Conservation (phyloP, 1,140 invertebrate species). For the Tetramorium alpestre region DNA sequence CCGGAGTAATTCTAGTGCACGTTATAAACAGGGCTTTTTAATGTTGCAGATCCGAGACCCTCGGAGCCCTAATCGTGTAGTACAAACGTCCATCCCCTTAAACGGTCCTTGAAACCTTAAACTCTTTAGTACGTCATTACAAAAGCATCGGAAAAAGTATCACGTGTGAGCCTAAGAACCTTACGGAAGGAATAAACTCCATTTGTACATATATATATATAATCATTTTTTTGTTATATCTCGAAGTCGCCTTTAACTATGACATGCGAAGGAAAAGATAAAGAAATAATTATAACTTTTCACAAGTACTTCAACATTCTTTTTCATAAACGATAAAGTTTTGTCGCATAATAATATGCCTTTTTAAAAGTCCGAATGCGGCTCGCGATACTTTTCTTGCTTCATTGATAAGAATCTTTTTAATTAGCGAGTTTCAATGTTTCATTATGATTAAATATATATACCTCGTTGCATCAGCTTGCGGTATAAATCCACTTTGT, state of each 20-base stretch:
- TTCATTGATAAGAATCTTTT: constrained; percentile 25
- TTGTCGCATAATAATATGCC: background rate
- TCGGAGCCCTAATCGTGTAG: constrained; percentile 31
- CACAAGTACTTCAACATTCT: background rate
- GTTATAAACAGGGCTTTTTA: constrained; percentile 66
- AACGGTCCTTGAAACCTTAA: constrained; percentile 18
- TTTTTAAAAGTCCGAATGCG: background rate
- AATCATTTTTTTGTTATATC: background rate
- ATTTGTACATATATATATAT: background rate
- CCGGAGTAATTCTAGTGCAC: constrained; percentile 63
- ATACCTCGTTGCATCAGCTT: background rate
- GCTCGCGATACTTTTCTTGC: background rate
- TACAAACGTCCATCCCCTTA: constrained; percentile 38
- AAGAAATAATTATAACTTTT: constrained; percentile 1
- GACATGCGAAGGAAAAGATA: background rate
- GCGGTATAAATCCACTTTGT: too few species aligned
- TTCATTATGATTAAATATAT: background rate
- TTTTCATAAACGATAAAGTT: background rate
- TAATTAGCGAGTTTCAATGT: background rate
- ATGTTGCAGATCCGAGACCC: constrained; percentile 14
- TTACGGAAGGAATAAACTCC: background rate
- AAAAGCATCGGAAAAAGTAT: background rate
- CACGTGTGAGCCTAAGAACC: background rate
- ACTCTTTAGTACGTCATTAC: constrained; percentile 40
- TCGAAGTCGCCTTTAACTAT: background rate